Evolutionary conservation across 2,797 vertebrate genomes (phyloP).

Genomic region (Neopelma chrysocephalum): DNA sequence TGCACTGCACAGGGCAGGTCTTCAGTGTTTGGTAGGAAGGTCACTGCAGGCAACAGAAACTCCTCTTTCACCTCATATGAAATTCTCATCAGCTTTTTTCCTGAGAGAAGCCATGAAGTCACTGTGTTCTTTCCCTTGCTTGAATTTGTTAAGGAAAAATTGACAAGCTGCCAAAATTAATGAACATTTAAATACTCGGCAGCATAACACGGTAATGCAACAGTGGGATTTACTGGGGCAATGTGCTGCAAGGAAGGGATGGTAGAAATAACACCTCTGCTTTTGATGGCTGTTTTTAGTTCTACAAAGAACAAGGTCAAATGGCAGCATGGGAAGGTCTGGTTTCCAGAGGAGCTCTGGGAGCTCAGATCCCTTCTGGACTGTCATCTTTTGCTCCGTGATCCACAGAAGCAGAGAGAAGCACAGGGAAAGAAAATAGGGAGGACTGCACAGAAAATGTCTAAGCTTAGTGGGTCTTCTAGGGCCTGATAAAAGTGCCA

Average conservation of each 20-base stretch:
- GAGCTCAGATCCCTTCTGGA: not conserved
- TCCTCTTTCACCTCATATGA: not conserved
- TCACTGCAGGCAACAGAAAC: not conserved
- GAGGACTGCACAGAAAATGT: not conserved
- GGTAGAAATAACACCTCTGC: not conserved
- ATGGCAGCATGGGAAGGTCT: rapidly evolving
- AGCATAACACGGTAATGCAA: rapidly evolving
- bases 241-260: not conserved
- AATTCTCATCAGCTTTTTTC: not conserved
- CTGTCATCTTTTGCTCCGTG: not conserved
- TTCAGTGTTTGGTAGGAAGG: not conserved
- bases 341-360: not conserved
- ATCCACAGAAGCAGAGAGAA: not conserved
- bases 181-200: not conserved
- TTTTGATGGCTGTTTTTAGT: not conserved
- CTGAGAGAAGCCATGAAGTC: not conserved
- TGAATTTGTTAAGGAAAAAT: not conserved
- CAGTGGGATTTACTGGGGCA: not conserved
- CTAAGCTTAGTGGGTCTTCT: not conserved
- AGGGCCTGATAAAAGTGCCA: too few species aligned
- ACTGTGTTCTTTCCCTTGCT: not conserved
- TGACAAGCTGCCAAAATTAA: not conserved
- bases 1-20: not conserved
- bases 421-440: not conserved
- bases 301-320: not conserved